A percentile compares a stretch with the other conserved stretches of the same genome.
phyloP scores from a whole-genome alignment of 2,113 vertebrate species.

The Australoheros scitulus region DNA sequence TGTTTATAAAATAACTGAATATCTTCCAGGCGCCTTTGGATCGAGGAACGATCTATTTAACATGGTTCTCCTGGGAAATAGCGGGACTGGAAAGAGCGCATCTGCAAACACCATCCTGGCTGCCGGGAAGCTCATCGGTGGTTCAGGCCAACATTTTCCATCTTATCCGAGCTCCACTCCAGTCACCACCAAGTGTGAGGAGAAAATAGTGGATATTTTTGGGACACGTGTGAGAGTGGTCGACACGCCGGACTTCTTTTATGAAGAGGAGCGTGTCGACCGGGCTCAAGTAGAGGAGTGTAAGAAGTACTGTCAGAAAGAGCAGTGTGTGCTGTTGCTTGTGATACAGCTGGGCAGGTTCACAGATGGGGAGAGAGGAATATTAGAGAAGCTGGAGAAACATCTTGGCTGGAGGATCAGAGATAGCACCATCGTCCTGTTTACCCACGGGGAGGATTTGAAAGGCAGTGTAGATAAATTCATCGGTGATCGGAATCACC shows the following conservation, averaged over 20 bases:
- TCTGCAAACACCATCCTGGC: slow-evolving; percentile 47
- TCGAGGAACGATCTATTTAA: accelerated
- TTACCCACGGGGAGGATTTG: not conserved
- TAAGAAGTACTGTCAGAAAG: slow-evolving; percentile 14
- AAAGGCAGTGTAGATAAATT: not conserved
- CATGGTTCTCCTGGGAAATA: slow-evolving; percentile 26
- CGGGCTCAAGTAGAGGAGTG: slow-evolving; percentile 18
- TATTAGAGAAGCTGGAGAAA: slow-evolving; percentile 7
- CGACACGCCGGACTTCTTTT: not conserved
- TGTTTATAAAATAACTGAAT: not conserved
- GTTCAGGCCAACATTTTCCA: not conserved
- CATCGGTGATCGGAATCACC: not conserved
- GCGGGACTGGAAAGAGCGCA: slow-evolving; percentile 1
- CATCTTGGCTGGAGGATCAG: not conserved
- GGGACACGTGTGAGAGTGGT: not conserved
- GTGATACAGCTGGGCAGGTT: slow-evolving; percentile 43
- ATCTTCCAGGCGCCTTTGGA: not conserved
- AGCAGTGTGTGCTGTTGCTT: slow-evolving; percentile 4
- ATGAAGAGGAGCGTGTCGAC: not conserved
- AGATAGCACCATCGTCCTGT: not conserved
- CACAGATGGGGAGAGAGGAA: not conserved
- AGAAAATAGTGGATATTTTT: not conserved
- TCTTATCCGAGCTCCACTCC: slow-evolving; percentile 24
- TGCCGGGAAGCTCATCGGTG: accelerated
- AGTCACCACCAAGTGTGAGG: slow-evolving; percentile 12